These are phyloP conservation scores for Lepisosteus oculatus DNA, from an alignment of 2,113 vertebrate species.

Conservation along the genomic window DNA sequence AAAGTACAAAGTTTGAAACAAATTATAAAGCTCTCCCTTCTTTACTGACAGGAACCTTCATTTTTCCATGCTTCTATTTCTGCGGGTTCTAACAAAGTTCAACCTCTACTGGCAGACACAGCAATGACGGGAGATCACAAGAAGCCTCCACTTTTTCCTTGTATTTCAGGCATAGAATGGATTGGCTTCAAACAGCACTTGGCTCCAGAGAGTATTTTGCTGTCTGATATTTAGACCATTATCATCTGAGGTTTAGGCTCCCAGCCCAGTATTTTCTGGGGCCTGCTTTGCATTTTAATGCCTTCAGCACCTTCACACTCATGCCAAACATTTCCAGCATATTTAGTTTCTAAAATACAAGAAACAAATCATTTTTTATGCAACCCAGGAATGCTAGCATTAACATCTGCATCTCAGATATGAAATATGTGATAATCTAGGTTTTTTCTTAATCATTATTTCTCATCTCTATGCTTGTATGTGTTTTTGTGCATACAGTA, in stretches of 20 bases:
- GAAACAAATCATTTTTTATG: background rate
- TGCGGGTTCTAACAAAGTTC: background rate
- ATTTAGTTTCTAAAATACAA: background rate
- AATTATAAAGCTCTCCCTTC: too few species aligned
- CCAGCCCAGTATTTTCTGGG: slow-evolving; percentile 1
- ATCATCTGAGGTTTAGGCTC: slow-evolving; percentile 3
- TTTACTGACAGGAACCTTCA: too few species aligned
- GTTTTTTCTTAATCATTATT: background rate
- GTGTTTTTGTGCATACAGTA: too few species aligned
- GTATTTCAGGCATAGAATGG: background rate
- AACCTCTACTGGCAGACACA: background rate
- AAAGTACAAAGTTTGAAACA: too few species aligned
- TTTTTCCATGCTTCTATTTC: background rate
- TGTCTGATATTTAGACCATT: slow-evolving; percentile 1
- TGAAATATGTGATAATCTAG: background rate
- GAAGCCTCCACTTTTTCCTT: background rate
- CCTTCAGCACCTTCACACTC: background rate
- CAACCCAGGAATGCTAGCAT: background rate
- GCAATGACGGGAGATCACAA: background rate
- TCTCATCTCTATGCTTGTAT: background rate
- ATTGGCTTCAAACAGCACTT: background rate
- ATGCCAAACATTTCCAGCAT: slow-evolving; percentile 2
- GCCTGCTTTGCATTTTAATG: slow-evolving; percentile 5
- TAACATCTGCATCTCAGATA: slow-evolving; percentile 3
- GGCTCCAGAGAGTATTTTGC: background rate